Evolutionary conservation across 2,888 invertebrate species (phyloP).

Genomic region (Syrista parreyssii): DNA sequence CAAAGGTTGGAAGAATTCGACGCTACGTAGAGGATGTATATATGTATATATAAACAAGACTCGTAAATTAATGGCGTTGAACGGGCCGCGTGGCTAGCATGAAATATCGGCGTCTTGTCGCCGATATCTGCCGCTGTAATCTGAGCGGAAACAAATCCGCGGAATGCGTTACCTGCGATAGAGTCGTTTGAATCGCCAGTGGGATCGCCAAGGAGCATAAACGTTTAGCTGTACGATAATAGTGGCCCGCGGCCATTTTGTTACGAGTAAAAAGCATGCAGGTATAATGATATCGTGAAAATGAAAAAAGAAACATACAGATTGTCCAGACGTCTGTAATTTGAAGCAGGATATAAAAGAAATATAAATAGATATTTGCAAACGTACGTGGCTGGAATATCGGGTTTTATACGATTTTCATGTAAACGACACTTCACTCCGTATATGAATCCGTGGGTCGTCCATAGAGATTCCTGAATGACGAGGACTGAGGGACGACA

Average conservation of each 20-base stretch:
- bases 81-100: constrained; percentile 32
- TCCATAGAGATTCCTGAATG: too few species aligned
- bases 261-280: background rate
- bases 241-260: background rate
- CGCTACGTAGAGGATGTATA: background rate
- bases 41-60: background rate
- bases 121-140: constrained; percentile 41
- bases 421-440: too few species aligned
- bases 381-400: too few species aligned
- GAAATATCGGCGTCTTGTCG: constrained; percentile 41
- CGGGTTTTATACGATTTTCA: too few species aligned
- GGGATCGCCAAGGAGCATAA: background rate
- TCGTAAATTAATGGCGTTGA: constrained; percentile 29
- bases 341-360: background rate
- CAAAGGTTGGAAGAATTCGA: background rate
- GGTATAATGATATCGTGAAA: background rate
- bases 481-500: too few species aligned
- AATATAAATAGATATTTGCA: background rate
- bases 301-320: background rate
- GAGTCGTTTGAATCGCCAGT: constrained; percentile 32
- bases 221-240: background rate
- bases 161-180: constrained; percentile 37
- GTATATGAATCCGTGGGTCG: too few species aligned
- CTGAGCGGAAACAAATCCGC: constrained; percentile 43
- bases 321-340: background rate